Percentiles rank a stretch among this genome's conserved stretches.
These are phyloP conservation scores for Holothuria glaberrima DNA, from an alignment of 35 echinoderm and acorn worm species.

Conservation along the genomic window DNA sequence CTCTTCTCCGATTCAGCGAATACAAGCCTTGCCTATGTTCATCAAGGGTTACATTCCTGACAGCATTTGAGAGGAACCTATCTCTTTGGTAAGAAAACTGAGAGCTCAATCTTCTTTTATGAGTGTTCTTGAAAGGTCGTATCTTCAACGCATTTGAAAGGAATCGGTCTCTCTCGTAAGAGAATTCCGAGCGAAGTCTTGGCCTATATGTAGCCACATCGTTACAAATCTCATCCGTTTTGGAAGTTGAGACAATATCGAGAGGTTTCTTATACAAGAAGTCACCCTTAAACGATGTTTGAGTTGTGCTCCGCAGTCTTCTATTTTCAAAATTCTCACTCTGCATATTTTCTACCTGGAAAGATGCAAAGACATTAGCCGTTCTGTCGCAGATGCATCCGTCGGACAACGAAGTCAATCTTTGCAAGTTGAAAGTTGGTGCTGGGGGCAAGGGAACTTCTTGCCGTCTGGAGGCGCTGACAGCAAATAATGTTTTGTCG, in stretches of 20 bases:
- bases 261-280: neutral
- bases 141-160: constrained; percentile 26
- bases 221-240: neutral
- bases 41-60: neutral
- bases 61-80: neutral
- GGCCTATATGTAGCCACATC: neutral
- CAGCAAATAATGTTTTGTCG: neutral
- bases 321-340: neutral
- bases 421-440: neutral
- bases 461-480: neutral
- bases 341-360: neutral
- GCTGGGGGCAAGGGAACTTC: neutral
- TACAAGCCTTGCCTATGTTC: neutral
- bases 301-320: too few relatives aligned
- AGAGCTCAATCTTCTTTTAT: neutral
- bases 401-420: neutral
- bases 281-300: neutral
- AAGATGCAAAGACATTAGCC: neutral
- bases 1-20: neutral
- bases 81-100: neutral
- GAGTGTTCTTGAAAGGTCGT: neutral
- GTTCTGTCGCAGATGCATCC: neutral
- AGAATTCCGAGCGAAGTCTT: constrained; percentile 25
- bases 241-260: neutral
- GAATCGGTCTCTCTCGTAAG: constrained; percentile 14